Conservation (phyloP, 2,888 invertebrate species). For the Conomelus anceps region DNA sequence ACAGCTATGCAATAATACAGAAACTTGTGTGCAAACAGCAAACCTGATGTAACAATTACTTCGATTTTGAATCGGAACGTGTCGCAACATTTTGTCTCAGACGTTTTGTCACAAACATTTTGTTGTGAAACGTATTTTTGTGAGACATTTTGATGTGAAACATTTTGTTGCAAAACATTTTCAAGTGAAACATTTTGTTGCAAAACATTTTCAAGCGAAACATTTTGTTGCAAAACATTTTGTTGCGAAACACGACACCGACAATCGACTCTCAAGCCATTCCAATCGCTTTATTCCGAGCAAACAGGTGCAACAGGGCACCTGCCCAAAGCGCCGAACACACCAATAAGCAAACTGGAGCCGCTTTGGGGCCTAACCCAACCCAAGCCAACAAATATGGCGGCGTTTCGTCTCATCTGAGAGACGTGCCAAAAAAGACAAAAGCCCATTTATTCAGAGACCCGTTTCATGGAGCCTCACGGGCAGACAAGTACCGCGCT, state of each 20-base stretch:
- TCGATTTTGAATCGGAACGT: too few species aligned
- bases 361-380: neutral
- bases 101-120: too few species aligned
- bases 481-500: neutral
- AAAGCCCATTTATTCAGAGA: neutral
- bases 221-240: too few species aligned
- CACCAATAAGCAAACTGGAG: neutral
- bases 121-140: neutral
- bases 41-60: neutral
- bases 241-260: too few species aligned
- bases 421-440: neutral
- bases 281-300: neutral
- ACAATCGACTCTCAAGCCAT: neutral
- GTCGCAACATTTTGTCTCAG: too few species aligned
- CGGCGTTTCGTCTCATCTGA: too few species aligned
- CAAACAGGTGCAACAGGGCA: neutral
- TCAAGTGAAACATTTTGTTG: neutral
- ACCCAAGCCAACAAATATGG: neutral
- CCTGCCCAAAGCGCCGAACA: neutral
- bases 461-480: slow-evolving; percentile 9
- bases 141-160: too few species aligned
- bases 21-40: neutral
- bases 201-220: neutral
- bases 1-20: neutral
- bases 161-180: too few species aligned